Evolutionary conservation across 2,113 vertebrate species (phyloP).

Genomic region (Malurus cyaneus): DNA sequence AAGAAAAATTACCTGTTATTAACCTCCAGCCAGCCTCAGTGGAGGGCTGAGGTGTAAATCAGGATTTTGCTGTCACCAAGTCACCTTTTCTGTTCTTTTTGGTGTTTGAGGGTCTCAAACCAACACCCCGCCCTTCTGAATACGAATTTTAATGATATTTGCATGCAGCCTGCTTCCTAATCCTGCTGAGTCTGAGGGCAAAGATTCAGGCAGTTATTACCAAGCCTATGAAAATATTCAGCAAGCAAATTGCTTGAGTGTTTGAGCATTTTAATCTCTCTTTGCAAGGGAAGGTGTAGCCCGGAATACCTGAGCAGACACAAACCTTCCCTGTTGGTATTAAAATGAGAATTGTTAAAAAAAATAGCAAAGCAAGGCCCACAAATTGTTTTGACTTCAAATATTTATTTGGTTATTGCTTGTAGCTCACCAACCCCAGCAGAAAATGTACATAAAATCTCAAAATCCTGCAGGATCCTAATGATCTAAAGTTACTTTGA

Average conservation of each 20-base stretch:
- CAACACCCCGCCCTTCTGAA: background rate
- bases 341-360: background rate
- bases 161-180: background rate
- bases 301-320: background rate
- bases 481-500: background rate
- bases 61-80: background rate
- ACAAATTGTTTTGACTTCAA: background rate
- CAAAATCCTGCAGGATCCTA: background rate
- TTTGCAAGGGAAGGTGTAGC: background rate
- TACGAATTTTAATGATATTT: background rate
- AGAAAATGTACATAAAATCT: background rate
- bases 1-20: background rate
- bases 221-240: slow-evolving; percentile 40
- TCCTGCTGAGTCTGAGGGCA: background rate
- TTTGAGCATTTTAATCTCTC: slow-evolving; percentile 28
- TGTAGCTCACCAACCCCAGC: background rate
- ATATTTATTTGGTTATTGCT: background rate
- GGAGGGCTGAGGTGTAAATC: background rate
- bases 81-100: background rate
- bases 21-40: background rate
- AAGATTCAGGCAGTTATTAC: slow-evolving; percentile 22
- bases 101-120: background rate
- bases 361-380: background rate
- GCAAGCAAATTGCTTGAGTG: slow-evolving; percentile 17
- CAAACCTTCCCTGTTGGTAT: background rate